Conservation (phyloP, 2,797 vertebrate genomes). For the Tangara arthus region DNA sequence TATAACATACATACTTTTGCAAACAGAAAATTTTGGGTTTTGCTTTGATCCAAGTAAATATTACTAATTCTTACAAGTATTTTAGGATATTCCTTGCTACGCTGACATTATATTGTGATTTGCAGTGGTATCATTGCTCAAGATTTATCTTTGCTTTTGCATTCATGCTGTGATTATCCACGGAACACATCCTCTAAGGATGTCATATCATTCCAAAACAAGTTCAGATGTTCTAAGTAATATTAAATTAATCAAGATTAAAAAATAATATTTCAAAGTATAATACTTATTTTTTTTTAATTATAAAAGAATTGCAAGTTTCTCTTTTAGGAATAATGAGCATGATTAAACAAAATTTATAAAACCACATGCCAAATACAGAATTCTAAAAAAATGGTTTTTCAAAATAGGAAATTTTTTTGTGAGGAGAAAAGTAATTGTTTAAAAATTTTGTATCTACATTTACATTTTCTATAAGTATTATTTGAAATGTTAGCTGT, state of each 20-base stretch:
- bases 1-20: background rate
- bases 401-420: background rate
- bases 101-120: background rate
- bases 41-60: background rate
- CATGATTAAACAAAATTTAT: background rate
- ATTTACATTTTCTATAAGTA: background rate
- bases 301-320: rapidly evolving
- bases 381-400: rapidly evolving
- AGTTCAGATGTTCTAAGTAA: background rate
- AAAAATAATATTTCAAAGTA: background rate
- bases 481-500: background rate
- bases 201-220: background rate
- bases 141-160: background rate
- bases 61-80: rapidly evolving
- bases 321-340: background rate
- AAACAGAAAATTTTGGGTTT: background rate
- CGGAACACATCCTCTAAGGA: background rate
- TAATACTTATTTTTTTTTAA: background rate
- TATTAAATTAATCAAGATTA: background rate
- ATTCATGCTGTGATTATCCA: background rate
- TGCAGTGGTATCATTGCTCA: background rate
- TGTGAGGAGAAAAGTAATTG: background rate
- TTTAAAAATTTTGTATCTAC: background rate
- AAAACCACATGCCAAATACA: background rate
- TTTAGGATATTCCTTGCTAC: background rate